Conservation (phyloP, 2,113 vertebrate genomes). For the Centropus unirufus region DNA sequence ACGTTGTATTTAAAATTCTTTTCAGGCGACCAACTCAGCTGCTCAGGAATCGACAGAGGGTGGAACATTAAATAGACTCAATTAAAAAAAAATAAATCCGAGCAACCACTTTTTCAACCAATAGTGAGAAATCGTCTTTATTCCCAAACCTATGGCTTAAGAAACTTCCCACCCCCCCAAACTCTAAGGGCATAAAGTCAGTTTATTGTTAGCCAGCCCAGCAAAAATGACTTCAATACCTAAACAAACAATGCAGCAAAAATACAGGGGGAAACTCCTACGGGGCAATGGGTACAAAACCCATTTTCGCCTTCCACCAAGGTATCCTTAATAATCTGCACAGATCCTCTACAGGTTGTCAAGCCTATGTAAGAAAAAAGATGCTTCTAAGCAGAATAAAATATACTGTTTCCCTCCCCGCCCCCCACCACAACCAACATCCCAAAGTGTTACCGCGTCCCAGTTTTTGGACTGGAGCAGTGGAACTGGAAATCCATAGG, state of each 20-base stretch:
- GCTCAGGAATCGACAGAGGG: neutral
- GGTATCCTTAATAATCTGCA: constrained; percentile 47
- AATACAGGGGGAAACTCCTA: constrained; percentile 25
- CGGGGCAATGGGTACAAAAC: constrained; percentile 33
- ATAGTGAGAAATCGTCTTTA: constrained; percentile 30
- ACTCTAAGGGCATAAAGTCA: constrained; percentile 23
- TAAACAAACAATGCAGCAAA: constrained; percentile 43
- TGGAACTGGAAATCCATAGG: neutral
- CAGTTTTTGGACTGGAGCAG: neutral
- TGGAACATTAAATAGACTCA: constrained; percentile 21
- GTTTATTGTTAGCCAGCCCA: constrained; percentile 20
- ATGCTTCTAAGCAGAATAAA: constrained; percentile 61
- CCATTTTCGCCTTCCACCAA: neutral
- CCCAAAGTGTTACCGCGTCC: neutral
- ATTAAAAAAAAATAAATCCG: neutral
- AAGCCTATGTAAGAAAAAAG: constrained; percentile 55
- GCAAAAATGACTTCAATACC: constrained; percentile 18
- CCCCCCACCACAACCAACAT: neutral
- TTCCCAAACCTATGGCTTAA: constrained; percentile 57
- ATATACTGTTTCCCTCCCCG: constrained; percentile 34
- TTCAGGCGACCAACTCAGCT: constrained; percentile 37
- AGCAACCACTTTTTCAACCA: constrained; percentile 40
- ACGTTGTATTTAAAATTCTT: neutral
- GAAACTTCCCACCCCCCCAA: neutral
- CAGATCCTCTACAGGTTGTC: constrained; percentile 55